Evolutionary conservation across 2,888 invertebrate genomes (phyloP).

Genomic region (Stenolophus ochropezus): DNA sequence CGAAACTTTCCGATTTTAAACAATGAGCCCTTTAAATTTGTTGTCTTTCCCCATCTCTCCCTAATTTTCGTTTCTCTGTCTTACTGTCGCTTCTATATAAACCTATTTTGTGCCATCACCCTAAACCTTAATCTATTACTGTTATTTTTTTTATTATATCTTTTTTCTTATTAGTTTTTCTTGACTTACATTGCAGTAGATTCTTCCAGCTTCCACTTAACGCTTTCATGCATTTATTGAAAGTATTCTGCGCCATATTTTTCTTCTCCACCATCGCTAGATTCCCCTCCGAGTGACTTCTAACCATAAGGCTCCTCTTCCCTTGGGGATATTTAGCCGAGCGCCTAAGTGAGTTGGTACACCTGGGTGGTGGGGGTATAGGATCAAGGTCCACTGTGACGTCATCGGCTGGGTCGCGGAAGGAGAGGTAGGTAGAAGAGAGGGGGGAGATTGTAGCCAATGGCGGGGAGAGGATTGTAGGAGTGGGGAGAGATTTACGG

Average conservation of each 20-base stretch:
- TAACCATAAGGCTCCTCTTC: constrained; percentile 73
- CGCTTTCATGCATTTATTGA: constrained; percentile 83
- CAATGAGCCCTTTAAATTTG: too few relatives aligned
- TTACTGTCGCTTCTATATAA: too few relatives aligned
- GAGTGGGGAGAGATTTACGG: constrained; percentile 51
- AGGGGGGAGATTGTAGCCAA: constrained; percentile 68
- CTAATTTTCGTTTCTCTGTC: too few relatives aligned
- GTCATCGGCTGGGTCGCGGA: constrained; percentile 76
- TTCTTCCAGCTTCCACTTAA: constrained; percentile 89
- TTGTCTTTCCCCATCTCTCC: too few relatives aligned
- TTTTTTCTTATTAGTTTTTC: neutral
- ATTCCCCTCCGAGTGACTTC: constrained; percentile 85
- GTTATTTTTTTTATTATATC: too few relatives aligned
- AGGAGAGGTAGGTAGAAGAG: constrained; percentile 77
- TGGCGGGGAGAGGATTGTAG: constrained; percentile 64
- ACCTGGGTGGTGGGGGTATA: constrained; percentile 59
- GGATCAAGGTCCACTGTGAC: constrained; percentile 67
- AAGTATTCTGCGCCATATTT: constrained; percentile 70
- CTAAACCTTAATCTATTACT: too few relatives aligned
- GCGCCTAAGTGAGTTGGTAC: constrained; percentile 74
- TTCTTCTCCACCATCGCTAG: constrained; percentile 71
- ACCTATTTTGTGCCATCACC: too few relatives aligned
- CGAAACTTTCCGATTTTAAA: too few relatives aligned
- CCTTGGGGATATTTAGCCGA: constrained; percentile 34
- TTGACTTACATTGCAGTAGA: constrained; percentile 83